phyloP scores from a whole-genome alignment of 2,113 vertebrate genomes.

The Myrmophylax atrothorax region DNA sequence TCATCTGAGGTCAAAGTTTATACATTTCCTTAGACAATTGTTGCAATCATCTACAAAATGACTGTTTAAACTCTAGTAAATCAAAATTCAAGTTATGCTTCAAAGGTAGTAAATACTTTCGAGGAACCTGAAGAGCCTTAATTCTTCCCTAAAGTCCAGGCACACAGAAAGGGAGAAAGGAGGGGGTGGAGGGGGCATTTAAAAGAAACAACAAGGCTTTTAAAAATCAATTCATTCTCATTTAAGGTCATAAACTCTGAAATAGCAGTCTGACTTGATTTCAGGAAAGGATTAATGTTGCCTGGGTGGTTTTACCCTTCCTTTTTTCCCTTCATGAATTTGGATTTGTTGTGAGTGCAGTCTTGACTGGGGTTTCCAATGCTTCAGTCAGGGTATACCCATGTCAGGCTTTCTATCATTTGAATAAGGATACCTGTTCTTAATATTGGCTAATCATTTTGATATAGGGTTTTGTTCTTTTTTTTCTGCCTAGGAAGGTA shows the following conservation, averaged over 20 bases:
- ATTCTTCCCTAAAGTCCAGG: not conserved
- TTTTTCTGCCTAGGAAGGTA: not conserved
- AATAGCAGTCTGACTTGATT: not conserved
- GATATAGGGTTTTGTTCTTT: not conserved
- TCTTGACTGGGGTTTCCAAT: not conserved
- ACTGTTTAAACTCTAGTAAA: slow-evolving; percentile 10
- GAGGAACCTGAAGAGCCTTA: not conserved
- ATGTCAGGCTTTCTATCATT: not conserved
- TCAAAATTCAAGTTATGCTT: not conserved
- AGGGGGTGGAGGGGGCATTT: not conserved
- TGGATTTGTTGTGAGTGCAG: not conserved
- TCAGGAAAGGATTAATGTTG: not conserved
- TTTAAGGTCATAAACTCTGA: slow-evolving; percentile 15
- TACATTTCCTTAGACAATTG: not conserved
- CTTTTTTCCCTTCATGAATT: not conserved
- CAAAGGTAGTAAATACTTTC: not conserved
- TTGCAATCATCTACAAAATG: not conserved
- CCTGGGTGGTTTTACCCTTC: not conserved
- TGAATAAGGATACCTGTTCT: not conserved
- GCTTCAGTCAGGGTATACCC: not conserved
- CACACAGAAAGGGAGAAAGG: not conserved
- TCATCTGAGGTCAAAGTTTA: not conserved
- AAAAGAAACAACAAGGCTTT: not conserved
- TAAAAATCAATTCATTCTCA: slow-evolving; percentile 7
- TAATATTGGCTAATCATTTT: not conserved